Percentiles rank a stretch among this genome's conserved stretches.
phyloP scores from a whole-genome alignment of 2,113 vertebrate species.

The Cynoglossus semilaevis region DNA sequence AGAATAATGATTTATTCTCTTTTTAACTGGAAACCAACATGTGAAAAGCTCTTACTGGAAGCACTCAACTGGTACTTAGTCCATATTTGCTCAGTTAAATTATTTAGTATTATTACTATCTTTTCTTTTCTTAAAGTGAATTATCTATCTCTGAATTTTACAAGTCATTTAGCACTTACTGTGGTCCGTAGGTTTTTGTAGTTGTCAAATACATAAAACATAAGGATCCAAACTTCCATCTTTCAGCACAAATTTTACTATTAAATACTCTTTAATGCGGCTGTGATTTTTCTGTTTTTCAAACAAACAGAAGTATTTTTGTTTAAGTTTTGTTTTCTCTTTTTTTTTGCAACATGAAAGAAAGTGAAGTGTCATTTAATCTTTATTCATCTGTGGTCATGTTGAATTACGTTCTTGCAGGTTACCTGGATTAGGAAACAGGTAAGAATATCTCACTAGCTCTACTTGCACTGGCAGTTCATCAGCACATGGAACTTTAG shows the following conservation, averaged over 20 bases:
- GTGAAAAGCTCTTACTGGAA: slow-evolving; percentile 20
- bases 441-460: no score
- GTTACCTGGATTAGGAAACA: no score
- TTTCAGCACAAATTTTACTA: neutral
- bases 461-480: no score
- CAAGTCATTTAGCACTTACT: neutral
- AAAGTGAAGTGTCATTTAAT: neutral
- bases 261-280: neutral
- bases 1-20: slow-evolving; percentile 8
- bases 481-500: no score
- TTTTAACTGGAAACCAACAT: slow-evolving; percentile 39
- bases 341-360: neutral
- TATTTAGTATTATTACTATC: neutral
- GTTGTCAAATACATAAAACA: neutral
- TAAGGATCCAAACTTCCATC: neutral
- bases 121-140: no score
- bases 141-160: no score
- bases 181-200: neutral
- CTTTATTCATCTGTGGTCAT: neutral
- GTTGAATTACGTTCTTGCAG: neutral
- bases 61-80: slow-evolving; percentile 14
- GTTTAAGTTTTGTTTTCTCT: no score
- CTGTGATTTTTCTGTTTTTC: neutral
- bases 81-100: neutral
- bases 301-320: neutral